A percentile compares a stretch with the other conserved stretches of the same genome.
These are phyloP conservation scores for Labia minor DNA, from an alignment of 2,888 invertebrate genomes.

Conservation along the genomic window DNA sequence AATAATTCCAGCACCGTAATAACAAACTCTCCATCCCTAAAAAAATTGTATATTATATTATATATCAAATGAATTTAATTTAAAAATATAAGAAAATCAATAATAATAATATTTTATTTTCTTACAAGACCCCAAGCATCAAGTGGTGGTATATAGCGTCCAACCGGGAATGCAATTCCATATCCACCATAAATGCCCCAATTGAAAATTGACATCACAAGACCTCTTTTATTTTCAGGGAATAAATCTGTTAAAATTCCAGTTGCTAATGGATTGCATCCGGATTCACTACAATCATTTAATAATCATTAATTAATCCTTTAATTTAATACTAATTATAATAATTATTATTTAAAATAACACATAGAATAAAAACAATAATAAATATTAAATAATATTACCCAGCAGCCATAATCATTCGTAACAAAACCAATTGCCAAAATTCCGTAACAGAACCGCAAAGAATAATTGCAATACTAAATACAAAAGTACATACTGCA, in stretches of 20 bases:
- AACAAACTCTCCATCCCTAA: slow-evolving; percentile 74
- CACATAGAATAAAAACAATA: too few relatives aligned
- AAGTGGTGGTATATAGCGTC: slow-evolving; percentile 65
- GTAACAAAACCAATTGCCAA: slow-evolving; percentile 78
- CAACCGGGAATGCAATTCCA: slow-evolving; percentile 84
- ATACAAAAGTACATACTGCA: slow-evolving; percentile 64
- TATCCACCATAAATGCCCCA: slow-evolving; percentile 95
- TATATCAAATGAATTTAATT: too few relatives aligned
- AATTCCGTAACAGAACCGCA: slow-evolving; percentile 75
- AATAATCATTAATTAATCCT: not conserved
- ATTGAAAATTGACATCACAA: slow-evolving; percentile 87
- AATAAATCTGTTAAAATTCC: slow-evolving; percentile 74
- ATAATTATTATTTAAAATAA: too few relatives aligned
- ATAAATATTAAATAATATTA: slow-evolving; percentile 33
- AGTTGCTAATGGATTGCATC: slow-evolving; percentile 76
- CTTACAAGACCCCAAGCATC: slow-evolving; percentile 63
- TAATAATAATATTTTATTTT: too few relatives aligned
- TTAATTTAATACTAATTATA: not conserved
- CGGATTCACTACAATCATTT: slow-evolving; percentile 54
- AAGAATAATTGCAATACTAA: slow-evolving; percentile 71
- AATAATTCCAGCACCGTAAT: slow-evolving; percentile 66
- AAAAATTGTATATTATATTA: too few relatives aligned
- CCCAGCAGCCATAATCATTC: slow-evolving; percentile 80
- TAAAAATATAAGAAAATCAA: not conserved
- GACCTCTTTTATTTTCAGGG: slow-evolving; percentile 66